Conservation (phyloP, 2,888 invertebrate genomes). For the Agonopterix subpropinquella region DNA sequence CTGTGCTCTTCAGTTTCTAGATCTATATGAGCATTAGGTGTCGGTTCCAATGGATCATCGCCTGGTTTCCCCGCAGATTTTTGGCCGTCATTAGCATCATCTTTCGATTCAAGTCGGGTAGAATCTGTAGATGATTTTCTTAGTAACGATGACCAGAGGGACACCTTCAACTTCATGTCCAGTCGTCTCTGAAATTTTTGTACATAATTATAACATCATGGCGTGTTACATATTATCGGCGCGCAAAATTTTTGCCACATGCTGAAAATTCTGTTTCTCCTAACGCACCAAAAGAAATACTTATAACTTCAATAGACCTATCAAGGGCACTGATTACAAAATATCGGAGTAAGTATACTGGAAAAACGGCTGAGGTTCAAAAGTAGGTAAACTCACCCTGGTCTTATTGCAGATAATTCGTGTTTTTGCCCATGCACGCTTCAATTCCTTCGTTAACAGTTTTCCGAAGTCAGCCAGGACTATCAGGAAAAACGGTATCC, state of each 20-base stretch:
- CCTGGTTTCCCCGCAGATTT: slow-evolving; percentile 49
- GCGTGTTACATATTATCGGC: too few relatives aligned
- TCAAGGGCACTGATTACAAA: neutral
- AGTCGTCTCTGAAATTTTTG: too few relatives aligned
- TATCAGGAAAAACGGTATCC: slow-evolving; percentile 96
- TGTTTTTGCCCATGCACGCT: slow-evolving; percentile 91
- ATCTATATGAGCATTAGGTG: slow-evolving; percentile 44
- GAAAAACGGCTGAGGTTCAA: neutral
- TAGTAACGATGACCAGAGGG: too few relatives aligned
- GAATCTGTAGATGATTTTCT: too few relatives aligned
- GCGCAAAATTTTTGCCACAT: too few relatives aligned
- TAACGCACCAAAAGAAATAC: too few relatives aligned
- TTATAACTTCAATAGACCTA: neutral
- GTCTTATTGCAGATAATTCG: slow-evolving; percentile 71
- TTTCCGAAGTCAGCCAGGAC: slow-evolving; percentile 97
- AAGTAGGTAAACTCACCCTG: slow-evolving; percentile 82
- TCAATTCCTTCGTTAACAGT: slow-evolving; percentile 91
- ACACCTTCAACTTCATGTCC: too few relatives aligned
- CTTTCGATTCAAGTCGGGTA: neutral
- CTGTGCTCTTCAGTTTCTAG: slow-evolving; percentile 74
- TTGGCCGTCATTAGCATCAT: slow-evolving; percentile 25
- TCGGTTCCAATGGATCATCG: slow-evolving; percentile 61
- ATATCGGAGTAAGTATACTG: too few relatives aligned
- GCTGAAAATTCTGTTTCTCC: too few relatives aligned
- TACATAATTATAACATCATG: too few relatives aligned